Evolutionary conservation across 2,888 invertebrate species (phyloP), one percentile per base, ranked within the genome.

Genomic region (Sminthurinus aureus): DNA sequence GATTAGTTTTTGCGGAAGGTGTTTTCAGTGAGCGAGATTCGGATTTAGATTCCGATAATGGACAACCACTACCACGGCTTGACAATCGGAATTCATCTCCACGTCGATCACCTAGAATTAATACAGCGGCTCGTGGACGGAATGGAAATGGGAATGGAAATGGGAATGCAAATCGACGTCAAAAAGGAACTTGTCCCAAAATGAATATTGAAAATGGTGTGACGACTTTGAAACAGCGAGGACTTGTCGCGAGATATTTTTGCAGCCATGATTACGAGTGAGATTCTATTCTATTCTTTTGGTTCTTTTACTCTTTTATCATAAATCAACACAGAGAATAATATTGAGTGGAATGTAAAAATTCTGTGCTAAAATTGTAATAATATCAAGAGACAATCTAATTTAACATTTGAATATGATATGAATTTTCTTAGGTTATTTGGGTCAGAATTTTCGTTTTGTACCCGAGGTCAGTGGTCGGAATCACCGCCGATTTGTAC

Each of bases 381-480:
- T n/a, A n/a, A n/a, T n/a, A n/a, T n/a, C n/a, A n/a, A n/a, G n/a
- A n/a, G n/a, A n/a, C n/a, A n/a, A n/a, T n/a, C n/a, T n/a, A n/a
- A n/a, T n/a, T n/a, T n/a, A n/a, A n/a, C n/a, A n/a, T n/a, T n/a
- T n/a, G n/a, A 52, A 52, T 52, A 52, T 52, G 13, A 52, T 52
- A 13, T 11, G 52, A 52, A 52, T 52, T 11, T 26, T 71, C 26
- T 9, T 50, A 83, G 83, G 6, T 8, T 83, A 8, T 66, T 83
- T 83, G 79, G 83, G n/a, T 20, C 79, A 22, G 3, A 73, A 0
- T 22, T 79, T 52, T 74, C 79, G 0, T 67, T 58, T 13, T 83
- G 83, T 79, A 64, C n/a, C 2, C 50, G 69, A 12, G 83, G 83
- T 13, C 18, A 83, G 26, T 83, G 83, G 83, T 79, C 83, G 13